phyloP scores from a whole-genome alignment of 2,888 invertebrate species.

The Gymnoscelis rufifasciata region DNA sequence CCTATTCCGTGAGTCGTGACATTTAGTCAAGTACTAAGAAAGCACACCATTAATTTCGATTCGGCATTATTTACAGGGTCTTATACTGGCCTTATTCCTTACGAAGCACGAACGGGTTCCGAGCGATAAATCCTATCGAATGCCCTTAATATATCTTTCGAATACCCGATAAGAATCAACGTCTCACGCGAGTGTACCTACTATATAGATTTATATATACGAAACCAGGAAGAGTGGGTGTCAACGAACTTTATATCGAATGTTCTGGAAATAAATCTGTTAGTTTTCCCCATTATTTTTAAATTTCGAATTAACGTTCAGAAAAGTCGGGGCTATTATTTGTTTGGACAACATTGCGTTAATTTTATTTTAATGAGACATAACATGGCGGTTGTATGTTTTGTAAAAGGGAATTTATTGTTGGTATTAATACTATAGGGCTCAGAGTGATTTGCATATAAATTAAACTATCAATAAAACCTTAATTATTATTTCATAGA shows the following conservation, averaged over 20 bases:
- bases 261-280: slow-evolving; percentile 32
- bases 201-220: slow-evolving; percentile 34
- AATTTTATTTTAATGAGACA: not conserved
- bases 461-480: no score
- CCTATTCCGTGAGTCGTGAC: slow-evolving; percentile 61
- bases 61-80: slow-evolving; percentile 70
- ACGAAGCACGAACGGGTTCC: slow-evolving; percentile 73
- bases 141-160: slow-evolving; percentile 71
- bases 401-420: no score
- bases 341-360: slow-evolving; percentile 5
- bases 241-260: slow-evolving; percentile 39
- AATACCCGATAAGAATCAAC: slow-evolving; percentile 75
- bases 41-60: slow-evolving; percentile 70
- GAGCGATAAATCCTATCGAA: slow-evolving; percentile 70
- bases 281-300: slow-evolving; percentile 24
- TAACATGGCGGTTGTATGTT: no score
- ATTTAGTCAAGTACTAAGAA: slow-evolving; percentile 78
- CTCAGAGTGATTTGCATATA: no score
- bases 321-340: slow-evolving; percentile 17
- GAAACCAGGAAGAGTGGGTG: slow-evolving; percentile 60
- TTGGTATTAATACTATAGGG: no score
- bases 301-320: slow-evolving; percentile 4
- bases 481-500: no score
- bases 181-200: slow-evolving; percentile 69
- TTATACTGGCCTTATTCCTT: slow-evolving; percentile 43